Conservation (phyloP, 2,113 vertebrate species). For the Mola mola region DNA sequence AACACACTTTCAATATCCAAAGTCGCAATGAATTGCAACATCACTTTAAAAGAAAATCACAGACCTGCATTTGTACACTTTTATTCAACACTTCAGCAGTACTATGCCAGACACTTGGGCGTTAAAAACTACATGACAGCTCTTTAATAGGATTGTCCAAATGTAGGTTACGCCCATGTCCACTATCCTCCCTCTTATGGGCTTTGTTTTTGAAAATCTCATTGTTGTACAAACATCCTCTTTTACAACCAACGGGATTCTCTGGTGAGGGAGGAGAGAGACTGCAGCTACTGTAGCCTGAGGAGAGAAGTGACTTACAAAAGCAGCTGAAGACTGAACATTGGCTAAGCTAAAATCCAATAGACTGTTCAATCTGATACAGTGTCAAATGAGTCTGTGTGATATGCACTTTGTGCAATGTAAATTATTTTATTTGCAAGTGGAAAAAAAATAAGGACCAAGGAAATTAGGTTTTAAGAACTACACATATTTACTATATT, state of each 20-base stretch:
- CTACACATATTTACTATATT: conserved; percentile 15
- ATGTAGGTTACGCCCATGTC: conserved; percentile 20
- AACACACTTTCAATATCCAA: too few relatives aligned
- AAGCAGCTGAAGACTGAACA: conserved; percentile 28
- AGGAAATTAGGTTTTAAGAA: conserved; percentile 7
- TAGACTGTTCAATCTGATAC: conserved; percentile 13
- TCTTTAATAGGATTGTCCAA: conserved; percentile 9
- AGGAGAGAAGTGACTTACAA: conserved; percentile 25
- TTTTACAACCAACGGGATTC: conserved; percentile 24
- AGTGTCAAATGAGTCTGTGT: conserved; percentile 6
- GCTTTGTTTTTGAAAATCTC: conserved; percentile 25
- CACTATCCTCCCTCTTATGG: not conserved
- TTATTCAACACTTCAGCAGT: not conserved
- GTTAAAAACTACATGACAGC: not conserved
- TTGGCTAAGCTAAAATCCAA: conserved; percentile 16
- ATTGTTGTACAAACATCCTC: conserved; percentile 27
- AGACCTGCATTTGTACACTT: conserved; percentile 5
- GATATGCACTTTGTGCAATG: conserved; percentile 11
- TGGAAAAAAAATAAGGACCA: conserved; percentile 7
- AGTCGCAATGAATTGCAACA: too few relatives aligned
- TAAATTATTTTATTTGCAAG: conserved; percentile 16
- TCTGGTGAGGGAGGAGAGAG: conserved; percentile 11
- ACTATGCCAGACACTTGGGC: not conserved
- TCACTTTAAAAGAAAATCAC: too few relatives aligned
- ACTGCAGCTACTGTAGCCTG: conserved; percentile 32